phyloP scores from a whole-genome alignment of 2,888 invertebrate genomes.

The Apantesis nais region DNA sequence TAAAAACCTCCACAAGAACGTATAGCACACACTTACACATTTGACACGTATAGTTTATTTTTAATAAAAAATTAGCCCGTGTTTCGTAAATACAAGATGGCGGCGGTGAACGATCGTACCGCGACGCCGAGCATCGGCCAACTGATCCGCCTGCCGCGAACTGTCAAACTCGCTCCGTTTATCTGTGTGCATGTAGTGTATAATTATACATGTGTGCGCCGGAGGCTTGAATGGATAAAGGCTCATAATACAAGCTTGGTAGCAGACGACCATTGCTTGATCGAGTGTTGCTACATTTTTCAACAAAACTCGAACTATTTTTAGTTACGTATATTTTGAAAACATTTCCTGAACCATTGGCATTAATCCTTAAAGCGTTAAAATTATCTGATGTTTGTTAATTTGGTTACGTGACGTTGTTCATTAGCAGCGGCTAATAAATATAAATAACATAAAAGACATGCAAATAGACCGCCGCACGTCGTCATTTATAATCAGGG shows the following conservation, averaged over 20 bases:
- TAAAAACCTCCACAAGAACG: constrained; percentile 53
- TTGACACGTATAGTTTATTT: constrained; percentile 77
- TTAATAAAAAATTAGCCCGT: constrained; percentile 66
- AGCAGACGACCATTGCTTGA: constrained; percentile 42
- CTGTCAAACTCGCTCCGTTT: constrained; percentile 80
- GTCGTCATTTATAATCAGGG: constrained; percentile 1
- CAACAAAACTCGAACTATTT: constrained; percentile 31
- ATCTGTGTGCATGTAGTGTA: constrained; percentile 54
- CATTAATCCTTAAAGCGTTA: constrained; percentile 23
- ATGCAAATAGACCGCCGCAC: constrained; percentile 19
- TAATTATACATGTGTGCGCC: constrained; percentile 41
- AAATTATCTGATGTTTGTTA: constrained; percentile 36
- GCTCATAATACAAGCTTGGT: constrained; percentile 49
- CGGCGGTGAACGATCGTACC: constrained; percentile 69
- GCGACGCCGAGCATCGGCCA: constrained; percentile 82
- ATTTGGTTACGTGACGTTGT: constrained; percentile 29
- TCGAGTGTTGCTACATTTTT: constrained; percentile 37
- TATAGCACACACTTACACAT: constrained; percentile 64
- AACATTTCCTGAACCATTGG: constrained; percentile 31
- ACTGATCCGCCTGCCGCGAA: constrained; percentile 74
- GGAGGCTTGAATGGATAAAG: constrained; percentile 76
- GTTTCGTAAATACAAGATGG: constrained; percentile 71
- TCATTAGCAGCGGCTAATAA: constrained; percentile 22
- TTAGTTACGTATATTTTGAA: constrained; percentile 30
- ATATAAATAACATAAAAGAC: constrained; percentile 23